Conservation (phyloP, 2,888 invertebrate species). For the Cryptus viduatorius region DNA sequence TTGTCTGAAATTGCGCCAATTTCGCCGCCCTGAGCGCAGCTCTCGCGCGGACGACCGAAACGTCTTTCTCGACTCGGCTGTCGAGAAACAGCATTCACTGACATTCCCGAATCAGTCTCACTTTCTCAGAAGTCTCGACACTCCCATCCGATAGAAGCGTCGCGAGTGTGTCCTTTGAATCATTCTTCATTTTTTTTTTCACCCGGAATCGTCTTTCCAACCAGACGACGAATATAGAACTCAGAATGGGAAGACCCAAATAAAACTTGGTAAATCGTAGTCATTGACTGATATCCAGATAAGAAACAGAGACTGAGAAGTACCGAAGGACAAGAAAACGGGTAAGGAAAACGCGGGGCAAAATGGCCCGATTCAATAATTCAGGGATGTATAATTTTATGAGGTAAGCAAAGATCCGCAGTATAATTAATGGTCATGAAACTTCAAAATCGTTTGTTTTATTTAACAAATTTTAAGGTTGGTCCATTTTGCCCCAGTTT, state of each 20-base stretch:
- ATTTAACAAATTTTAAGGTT: too few relatives aligned
- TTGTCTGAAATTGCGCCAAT: constrained; percentile 71
- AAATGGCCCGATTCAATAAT: too few relatives aligned
- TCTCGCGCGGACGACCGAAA: constrained; percentile 21
- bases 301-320: too few relatives aligned
- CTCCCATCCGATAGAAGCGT: constrained; percentile 48
- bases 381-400: too few relatives aligned
- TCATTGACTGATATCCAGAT: constrained; percentile 35
- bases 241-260: neutral
- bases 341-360: too few relatives aligned
- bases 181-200: constrained; percentile 17
- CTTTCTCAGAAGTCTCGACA: constrained; percentile 45
- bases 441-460: too few relatives aligned
- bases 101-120: constrained; percentile 1
- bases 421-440: too few relatives aligned
- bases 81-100: constrained; percentile 37
- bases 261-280: constrained; percentile 9
- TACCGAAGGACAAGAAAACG: too few relatives aligned
- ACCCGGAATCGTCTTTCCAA: neutral
- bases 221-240: neutral
- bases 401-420: too few relatives aligned
- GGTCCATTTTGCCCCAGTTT: too few relatives aligned
- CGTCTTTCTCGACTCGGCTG: constrained; percentile 8
- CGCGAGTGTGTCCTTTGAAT: constrained; percentile 35
- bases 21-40: constrained; percentile 54